These are phyloP conservation scores for Cetonia aurata DNA, from an alignment of 2,888 invertebrate genomes.

Conservation along the genomic window DNA sequence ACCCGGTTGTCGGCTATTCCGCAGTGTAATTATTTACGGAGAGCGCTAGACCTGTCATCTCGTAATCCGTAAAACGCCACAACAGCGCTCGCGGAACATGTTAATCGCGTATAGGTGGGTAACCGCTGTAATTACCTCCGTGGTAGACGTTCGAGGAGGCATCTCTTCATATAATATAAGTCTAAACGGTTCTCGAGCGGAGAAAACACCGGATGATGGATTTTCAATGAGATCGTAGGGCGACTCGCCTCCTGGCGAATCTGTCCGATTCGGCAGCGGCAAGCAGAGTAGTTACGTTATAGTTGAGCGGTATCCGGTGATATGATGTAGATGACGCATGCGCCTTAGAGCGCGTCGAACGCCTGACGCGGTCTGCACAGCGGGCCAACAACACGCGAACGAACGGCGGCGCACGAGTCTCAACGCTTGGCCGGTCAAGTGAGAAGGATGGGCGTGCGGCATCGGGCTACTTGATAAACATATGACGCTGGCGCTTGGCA, in stretches of 20 bases:
- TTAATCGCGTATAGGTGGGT: neutral
- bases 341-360: conserved; percentile 12
- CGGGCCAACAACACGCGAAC: neutral
- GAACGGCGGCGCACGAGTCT: conserved; percentile 35
- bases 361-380: conserved; percentile 8
- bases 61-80: conserved; percentile 18
- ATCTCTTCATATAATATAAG: neutral
- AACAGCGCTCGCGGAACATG: neutral
- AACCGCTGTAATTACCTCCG: neutral
- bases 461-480: conserved; percentile 35
- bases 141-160: neutral
- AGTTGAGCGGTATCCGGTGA: neutral
- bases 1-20: neutral
- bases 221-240: neutral
- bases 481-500: neutral
- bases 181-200: too few species aligned
- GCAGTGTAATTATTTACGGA: conserved; percentile 16
- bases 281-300: neutral
- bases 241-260: too few species aligned
- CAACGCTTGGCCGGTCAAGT: conserved; percentile 35
- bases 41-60: conserved; percentile 19
- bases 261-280: too few species aligned
- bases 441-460: conserved; percentile 36
- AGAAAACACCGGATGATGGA: neutral
- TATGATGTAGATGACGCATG: neutral